Base-by-base conservation (phyloP, 2,113 vertebrate species). In the Xiphophorus maculatus region DNA sequence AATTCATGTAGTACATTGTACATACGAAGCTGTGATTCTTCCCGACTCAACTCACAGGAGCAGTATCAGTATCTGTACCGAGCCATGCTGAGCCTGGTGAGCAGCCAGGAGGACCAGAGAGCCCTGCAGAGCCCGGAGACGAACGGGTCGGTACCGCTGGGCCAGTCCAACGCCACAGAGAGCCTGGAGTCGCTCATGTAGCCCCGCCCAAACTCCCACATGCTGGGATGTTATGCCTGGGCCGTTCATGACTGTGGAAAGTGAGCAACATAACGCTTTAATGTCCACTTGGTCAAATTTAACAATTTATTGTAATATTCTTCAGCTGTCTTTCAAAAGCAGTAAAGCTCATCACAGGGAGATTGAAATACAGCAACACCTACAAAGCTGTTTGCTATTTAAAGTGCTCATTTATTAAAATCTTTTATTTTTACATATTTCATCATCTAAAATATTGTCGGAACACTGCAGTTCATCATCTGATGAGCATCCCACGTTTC, bases 61-160 rank as follows among this genome's bases (percentile, higher is more conserved):
- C 97, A 98, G 91, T 98, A 96, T 84, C 97, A 98, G 90, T 99
- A 97, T 84, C 95, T 99, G 75, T 99, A 98, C 93, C 96, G 95
- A 85, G 96, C 96, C 0, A 94, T 99, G 76, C 95, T 99, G 88
- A 99, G 98, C 82, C 95, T 98, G 51, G 96, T 99, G 79, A 96
- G 96, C 92, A 96, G 95, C 48, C 95, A 96, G 86, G 97, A 99
- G 88, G 97, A 99, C 87, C 95, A 97, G 93, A 95, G 95, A 68
- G 94, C 95, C 4, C 95, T 97, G 40, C 95, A 94, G 79, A 96
- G 95, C 73, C 90, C 97, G 65, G 97, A 99, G 77, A 98, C 96
- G 84, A 99, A 99, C 1, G 97, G 97, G 25, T 95, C 95, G 0
- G 94, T 95, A 44, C 87, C 96, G 35, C 90, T 94, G 1, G 96